Evolutionary conservation across 2,797 vertebrate genomes (phyloP), one percentile per base, ranked within the genome.

Genomic region (Bovichtus diacanthus): DNA sequence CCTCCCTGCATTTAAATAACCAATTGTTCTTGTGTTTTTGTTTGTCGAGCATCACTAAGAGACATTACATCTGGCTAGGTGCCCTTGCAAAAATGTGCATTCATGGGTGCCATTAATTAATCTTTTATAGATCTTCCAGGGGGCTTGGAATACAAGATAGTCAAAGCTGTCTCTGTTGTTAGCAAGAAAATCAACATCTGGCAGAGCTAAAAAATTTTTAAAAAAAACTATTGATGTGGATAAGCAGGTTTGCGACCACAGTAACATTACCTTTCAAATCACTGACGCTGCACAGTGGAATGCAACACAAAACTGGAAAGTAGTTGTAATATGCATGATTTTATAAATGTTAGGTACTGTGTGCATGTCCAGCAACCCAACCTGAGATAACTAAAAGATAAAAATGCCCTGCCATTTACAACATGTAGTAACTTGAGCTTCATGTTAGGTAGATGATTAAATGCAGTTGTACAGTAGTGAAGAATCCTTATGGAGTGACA

Each of bases 181-280:
- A 54, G n/a, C 61, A 38, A 79, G 66, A 66, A 74, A 86, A 84
- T 74, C 25, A 80, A 76, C 69, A 84, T 84, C 81, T 86, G 82
- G 64, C 19, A 79, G 5, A 53, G 55, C 23, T 66, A 50, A 81
- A 74, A 67, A 47, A 39, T 21, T 49, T n/a, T n/a, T n/a, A n/a
- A 21, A 36, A 47, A 23, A 21, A 56, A 10, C 2, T 6, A 34
- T 8, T 38, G 47, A 82, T 70, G 74, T 75, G 43, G 55, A 74
- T 76, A 61, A 81, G 36, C 31, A 81, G 70, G 74, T 51, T 75
- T 59, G 56, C 78, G 46, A 79, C 49, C 21, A 63, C 54, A 66
- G n/a, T 44, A 64, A 71, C 46, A 60, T 10, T 41, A 69, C 9
- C 23, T 53, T 81, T 60, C 55, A 61, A 86, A 74, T 68, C 58